Evolutionary conservation across 2,113 vertebrate genomes (phyloP).

Genomic region (Urocynchramus pylzowi): DNA sequence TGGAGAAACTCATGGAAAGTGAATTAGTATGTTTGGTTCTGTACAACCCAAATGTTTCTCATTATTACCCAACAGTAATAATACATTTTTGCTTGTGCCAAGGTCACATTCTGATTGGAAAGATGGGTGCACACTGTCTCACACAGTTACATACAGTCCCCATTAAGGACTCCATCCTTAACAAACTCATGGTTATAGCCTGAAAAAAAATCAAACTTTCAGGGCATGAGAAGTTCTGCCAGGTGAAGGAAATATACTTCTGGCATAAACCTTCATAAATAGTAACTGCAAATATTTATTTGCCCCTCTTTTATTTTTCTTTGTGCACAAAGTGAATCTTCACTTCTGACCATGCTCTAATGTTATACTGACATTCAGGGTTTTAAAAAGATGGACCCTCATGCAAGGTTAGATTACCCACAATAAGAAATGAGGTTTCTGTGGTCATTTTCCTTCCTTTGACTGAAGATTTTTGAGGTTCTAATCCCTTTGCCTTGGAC

Average conservation of each 20-base stretch:
- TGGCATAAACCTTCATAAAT: neutral
- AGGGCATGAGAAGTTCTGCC: neutral
- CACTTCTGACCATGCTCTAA: neutral
- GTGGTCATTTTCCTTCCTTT: neutral
- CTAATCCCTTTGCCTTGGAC: neutral
- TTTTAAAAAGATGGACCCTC: neutral
- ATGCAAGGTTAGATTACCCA: neutral
- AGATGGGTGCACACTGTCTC: neutral
- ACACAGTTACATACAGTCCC: neutral
- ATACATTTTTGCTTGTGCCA: neutral
- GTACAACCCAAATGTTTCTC: neutral
- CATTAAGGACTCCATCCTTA: neutral
- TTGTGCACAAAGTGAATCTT: neutral
- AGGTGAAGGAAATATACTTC: neutral
- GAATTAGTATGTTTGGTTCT: neutral
- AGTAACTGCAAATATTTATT: neutral
- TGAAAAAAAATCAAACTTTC: neutral
- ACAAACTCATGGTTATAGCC: too few relatives aligned
- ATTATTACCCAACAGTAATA: neutral
- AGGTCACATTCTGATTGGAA: neutral
- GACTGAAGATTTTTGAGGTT: neutral
- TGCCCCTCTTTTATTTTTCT: neutral
- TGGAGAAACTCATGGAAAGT: neutral
- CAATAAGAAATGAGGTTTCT: neutral
- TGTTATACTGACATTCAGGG: neutral